A percentile compares a stretch with the other conserved stretches of the same genome.
These are phyloP conservation scores for Oceanodroma tethys DNA, from an alignment of 2,113 vertebrate genomes.

Conservation along the genomic window DNA sequence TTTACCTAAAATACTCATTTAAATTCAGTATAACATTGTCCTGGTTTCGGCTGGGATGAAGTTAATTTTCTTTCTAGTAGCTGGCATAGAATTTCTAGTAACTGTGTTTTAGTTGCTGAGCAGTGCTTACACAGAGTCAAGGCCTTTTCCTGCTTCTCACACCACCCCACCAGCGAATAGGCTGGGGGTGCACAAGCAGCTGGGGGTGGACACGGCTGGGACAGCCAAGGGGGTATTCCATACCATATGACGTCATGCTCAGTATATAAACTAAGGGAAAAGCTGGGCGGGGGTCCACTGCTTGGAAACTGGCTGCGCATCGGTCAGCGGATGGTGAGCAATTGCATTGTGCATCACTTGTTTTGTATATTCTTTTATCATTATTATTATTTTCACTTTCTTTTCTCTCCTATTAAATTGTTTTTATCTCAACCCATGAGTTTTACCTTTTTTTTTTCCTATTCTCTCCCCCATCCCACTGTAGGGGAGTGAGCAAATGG, in stretches of 20 bases:
- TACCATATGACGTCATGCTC: background rate
- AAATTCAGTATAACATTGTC: background rate
- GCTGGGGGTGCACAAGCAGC: too few species aligned
- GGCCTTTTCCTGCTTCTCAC: too few species aligned
- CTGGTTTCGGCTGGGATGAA: background rate
- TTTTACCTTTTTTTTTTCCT: background rate
- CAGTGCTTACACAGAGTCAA: too few species aligned
- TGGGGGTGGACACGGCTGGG: too few species aligned
- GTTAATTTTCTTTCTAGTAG: background rate
- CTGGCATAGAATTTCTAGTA: background rate
- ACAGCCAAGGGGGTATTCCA: too few species aligned
- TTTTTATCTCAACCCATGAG: background rate
- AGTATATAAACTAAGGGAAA: background rate
- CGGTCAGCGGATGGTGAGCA: background rate
- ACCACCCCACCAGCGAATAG: too few species aligned
- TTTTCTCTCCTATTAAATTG: background rate
- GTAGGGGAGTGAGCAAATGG: background rate
- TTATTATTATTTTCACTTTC: background rate
- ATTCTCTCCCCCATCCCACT: background rate
- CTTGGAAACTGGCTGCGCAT: background rate
- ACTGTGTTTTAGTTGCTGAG: too few species aligned
- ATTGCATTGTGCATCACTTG: background rate
- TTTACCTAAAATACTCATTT: background rate
- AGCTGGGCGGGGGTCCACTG: background rate
- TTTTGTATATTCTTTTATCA: background rate